phyloP scores from a whole-genome alignment of 2,113 vertebrate genomes.

The Dasyornis broadbenti region DNA sequence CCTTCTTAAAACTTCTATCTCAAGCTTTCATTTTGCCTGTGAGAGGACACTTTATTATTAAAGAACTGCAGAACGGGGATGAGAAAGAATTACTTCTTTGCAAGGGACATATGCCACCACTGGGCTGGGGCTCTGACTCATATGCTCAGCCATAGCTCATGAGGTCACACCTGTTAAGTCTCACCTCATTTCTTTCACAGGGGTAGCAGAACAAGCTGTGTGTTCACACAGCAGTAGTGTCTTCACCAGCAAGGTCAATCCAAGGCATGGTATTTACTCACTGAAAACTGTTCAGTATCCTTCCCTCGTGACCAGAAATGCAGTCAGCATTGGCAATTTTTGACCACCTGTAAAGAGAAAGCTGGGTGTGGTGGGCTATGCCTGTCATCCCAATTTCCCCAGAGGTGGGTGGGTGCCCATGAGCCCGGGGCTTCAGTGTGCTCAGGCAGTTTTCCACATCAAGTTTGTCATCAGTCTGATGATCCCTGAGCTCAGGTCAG shows the following conservation, averaged over 20 bases:
- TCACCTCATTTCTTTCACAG: constrained; percentile 12
- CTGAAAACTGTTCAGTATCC: not conserved
- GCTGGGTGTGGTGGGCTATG: not conserved
- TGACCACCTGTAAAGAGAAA: not conserved
- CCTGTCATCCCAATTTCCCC: not conserved
- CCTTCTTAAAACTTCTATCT: constrained; percentile 6
- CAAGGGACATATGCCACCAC: not conserved
- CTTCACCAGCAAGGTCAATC: not conserved
- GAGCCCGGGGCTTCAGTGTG: not conserved
- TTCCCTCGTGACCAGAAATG: not conserved
- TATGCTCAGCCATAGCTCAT: not conserved
- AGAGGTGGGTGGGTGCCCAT: not conserved
- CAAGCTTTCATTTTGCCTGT: not conserved
- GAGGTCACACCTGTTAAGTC: not conserved
- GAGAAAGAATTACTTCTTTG: constrained; percentile 39
- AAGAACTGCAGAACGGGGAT: not conserved
- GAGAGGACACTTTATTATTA: not conserved
- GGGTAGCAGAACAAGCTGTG: not conserved
- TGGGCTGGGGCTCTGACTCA: not conserved
- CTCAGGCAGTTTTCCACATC: not conserved
- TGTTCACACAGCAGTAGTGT: not conserved
- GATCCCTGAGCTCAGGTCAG: not conserved
- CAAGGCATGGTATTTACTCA: not conserved
- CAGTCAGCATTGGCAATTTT: not conserved
- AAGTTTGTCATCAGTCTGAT: accelerated